Base-by-base conservation (phyloP, 2,113 vertebrate species). In the Pachypanchax playfairii region DNA sequence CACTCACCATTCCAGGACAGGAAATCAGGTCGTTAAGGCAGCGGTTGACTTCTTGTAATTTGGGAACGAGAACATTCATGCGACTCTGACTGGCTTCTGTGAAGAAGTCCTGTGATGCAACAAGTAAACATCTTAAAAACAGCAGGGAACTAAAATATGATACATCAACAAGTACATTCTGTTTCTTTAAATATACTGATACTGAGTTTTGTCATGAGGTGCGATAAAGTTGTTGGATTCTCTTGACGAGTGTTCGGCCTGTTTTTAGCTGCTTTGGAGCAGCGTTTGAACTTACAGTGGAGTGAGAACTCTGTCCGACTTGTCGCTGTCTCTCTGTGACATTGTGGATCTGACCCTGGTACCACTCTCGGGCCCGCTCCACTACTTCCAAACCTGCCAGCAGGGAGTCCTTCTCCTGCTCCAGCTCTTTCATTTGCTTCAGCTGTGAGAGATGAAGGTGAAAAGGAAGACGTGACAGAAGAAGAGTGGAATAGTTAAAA, bases 371-470 rank as follows among this genome's bases (percentile, higher is more conserved):
- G 39, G 94, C 91, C 0, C 70, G 87, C 0, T 96, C 95, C 77
- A 97, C 90, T 88, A 96, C 88, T 47, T 96, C 96, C 87, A 99
- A 89, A 0, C 96, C 96, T 6, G 95, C 93, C 33, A 98, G 89
- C 65, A 99, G 85, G 8, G 93, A 93, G 73, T 96, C 97, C 80
- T 95, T 93, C 88, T 98, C 95, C 85, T 94, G 94, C 82, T 97
- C 95, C 90, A 97, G 87, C 79, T 96, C 95, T 82, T 95, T 94
- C 95, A 97, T 93, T 87, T 93, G 93, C 89, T 96, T 94, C 82
- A 98, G 79, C 97, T 98, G 87, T 39, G 41, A 11, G 64, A 66
- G 49, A n/a, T 22, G 24, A 68, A 73, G 67, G 47, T 70, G 13
- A 50, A 52, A 49, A 25, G 50, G 25, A 61, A 33, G 49, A 28